Conservation (phyloP, 2,797 vertebrate species). For the Macropus fuliginosus region DNA sequence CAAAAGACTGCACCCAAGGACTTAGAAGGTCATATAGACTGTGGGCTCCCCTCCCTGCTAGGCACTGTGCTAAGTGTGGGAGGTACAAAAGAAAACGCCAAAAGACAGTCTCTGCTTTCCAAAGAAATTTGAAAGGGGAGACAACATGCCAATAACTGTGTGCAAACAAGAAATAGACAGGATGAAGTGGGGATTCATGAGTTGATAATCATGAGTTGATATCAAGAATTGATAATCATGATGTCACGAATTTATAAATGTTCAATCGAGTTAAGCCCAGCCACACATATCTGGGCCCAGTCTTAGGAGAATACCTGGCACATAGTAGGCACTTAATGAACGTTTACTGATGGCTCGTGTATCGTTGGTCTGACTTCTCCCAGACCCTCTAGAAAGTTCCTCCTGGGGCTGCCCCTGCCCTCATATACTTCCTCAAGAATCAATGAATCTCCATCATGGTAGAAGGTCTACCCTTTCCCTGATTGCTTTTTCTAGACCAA, state of each 20-base stretch:
- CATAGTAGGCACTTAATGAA: background rate
- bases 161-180: background rate
- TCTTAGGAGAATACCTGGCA: background rate
- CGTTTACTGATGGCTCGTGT: background rate
- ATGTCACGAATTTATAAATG: background rate
- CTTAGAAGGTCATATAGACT: too few relatives aligned
- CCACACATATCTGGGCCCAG: background rate
- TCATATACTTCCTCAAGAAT: background rate
- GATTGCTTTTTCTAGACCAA: background rate
- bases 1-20: too few relatives aligned
- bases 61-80: background rate
- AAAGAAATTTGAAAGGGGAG: background rate
- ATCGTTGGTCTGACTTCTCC: background rate
- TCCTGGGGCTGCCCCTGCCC: background rate
- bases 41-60: too few relatives aligned
- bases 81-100: background rate
- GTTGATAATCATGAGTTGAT: too few relatives aligned
- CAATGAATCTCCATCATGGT: background rate
- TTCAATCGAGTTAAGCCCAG: background rate
- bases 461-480: background rate
- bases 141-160: background rate
- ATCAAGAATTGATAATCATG: too few relatives aligned
- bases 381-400: background rate
- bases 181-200: background rate
- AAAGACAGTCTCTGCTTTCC: background rate